Evolutionary conservation across 2,113 vertebrate species (phyloP).

Genomic region (Zootoca vivipara): DNA sequence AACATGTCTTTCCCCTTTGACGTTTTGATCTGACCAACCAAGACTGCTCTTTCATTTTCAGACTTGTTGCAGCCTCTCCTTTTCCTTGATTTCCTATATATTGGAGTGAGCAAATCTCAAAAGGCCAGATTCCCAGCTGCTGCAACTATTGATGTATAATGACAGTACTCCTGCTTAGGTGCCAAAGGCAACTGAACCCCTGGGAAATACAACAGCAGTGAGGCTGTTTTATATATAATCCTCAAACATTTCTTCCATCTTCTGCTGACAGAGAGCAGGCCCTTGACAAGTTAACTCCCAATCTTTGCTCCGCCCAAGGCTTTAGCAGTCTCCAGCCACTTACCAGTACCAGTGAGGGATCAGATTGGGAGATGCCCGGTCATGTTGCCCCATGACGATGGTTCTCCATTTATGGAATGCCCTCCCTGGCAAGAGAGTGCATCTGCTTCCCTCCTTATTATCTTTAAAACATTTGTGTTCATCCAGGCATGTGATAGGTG

Average conservation of each 20-base stretch:
- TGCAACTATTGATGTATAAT: background rate
- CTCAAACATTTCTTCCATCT: background rate
- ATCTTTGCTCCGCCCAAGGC: background rate
- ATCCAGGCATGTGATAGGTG: no score
- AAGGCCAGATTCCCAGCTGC: background rate
- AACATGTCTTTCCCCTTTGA: background rate
- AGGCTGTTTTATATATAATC: background rate
- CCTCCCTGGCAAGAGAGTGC: no score
- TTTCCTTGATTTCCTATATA: background rate
- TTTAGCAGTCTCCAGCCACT: background rate
- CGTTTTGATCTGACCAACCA: background rate
- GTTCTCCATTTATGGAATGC: no score
- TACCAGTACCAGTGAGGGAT: background rate
- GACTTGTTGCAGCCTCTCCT: constrained; percentile 4
- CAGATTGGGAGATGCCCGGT: no score
- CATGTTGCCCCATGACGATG: no score
- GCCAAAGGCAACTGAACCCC: background rate
- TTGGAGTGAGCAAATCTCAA: constrained; percentile 13
- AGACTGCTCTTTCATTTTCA: background rate
- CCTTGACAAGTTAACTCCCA: background rate
- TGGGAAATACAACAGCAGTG: background rate
- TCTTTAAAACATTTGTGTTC: no score
- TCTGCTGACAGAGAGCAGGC: background rate
- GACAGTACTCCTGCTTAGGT: background rate
- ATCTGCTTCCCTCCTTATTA: no score